Percentiles rank a stretch among this genome's conserved stretches.
phyloP scores from a whole-genome alignment of 2,113 vertebrate species.

The Mesembrinibis cayennensis region DNA sequence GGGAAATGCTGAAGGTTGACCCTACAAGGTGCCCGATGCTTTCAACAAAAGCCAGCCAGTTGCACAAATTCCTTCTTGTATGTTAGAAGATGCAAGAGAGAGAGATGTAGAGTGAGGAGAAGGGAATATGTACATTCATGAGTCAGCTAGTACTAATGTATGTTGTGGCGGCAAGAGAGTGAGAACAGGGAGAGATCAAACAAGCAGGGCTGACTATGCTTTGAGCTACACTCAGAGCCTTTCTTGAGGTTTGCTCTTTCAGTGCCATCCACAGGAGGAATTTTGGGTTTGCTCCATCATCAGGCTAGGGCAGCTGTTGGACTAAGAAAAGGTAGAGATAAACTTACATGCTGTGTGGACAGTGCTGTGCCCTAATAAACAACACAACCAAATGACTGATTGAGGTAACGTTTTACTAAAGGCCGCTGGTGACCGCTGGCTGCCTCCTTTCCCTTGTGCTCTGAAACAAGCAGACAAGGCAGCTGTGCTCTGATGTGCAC shows the following conservation, averaged over 20 bases:
- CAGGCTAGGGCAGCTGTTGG: background rate
- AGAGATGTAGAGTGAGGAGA: background rate
- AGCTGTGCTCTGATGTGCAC: constrained; percentile 1
- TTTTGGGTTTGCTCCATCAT: background rate
- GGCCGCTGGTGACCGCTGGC: background rate
- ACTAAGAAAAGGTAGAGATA: background rate
- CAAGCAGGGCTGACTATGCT: background rate
- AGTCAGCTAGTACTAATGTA: background rate
- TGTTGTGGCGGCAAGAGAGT: background rate
- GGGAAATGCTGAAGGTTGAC: background rate
- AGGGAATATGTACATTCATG: background rate
- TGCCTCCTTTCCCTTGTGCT: background rate
- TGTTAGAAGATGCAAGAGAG: background rate
- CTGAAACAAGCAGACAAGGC: constrained; percentile 27
- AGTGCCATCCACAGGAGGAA: background rate
- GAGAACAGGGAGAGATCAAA: background rate
- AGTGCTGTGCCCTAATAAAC: background rate
- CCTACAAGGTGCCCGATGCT: background rate
- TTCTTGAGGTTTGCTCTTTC: background rate
- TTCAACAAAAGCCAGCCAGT: background rate
- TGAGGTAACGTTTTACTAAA: background rate
- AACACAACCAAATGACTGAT: background rate
- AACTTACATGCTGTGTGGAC: background rate
- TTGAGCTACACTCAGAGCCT: background rate
- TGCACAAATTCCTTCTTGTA: background rate